phyloP scores from a whole-genome alignment of 2,113 vertebrate species.

The Gambusia affinis region DNA sequence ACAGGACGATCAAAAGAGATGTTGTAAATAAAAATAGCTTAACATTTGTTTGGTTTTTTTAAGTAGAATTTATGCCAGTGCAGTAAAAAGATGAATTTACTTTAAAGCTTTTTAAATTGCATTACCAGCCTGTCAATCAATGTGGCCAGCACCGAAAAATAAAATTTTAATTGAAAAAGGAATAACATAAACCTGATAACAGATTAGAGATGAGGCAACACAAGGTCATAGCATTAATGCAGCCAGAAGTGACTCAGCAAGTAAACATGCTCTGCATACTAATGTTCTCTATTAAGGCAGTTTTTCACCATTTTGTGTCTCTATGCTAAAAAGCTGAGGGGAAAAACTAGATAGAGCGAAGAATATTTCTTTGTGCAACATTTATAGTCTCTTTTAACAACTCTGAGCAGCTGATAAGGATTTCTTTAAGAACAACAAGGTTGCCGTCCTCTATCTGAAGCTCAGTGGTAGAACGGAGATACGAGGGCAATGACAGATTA shows the following conservation, averaged over 20 bases:
- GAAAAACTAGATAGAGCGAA: not conserved
- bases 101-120: not conserved
- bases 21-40: not conserved
- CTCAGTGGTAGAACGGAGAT: not conserved
- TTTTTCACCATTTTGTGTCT: not conserved
- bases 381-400: not conserved
- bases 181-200: not conserved
- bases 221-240: not conserved
- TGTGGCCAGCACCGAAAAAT: not conserved
- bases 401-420: not conserved
- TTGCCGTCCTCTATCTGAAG: not conserved
- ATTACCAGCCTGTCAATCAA: not conserved
- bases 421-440: not conserved
- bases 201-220: not conserved
- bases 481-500: not conserved
- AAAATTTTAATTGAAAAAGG: not conserved
- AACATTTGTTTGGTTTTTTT: not conserved
- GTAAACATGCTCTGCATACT: slow-evolving; percentile 1
- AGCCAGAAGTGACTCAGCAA: not conserved
- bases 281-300: slow-evolving; percentile 16
- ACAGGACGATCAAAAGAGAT: not conserved
- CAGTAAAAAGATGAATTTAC: not conserved
- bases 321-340: not conserved
- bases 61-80: not conserved
- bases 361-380: not conserved